phyloP scores from a whole-genome alignment of 2,797 vertebrate species.

The Megalops cyprinoides region DNA sequence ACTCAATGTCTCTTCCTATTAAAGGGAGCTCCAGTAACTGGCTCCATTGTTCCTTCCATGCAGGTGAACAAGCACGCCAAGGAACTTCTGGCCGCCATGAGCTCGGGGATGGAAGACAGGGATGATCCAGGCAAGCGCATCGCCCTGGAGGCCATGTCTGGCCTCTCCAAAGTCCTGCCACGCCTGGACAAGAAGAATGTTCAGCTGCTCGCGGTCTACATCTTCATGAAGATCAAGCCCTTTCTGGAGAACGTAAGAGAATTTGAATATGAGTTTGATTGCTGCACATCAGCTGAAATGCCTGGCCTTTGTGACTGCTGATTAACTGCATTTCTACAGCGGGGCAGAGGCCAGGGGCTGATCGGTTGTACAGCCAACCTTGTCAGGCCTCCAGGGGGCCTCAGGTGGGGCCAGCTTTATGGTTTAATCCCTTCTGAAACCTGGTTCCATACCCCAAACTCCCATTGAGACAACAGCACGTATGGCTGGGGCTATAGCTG shows the following conservation, averaged over 20 bases:
- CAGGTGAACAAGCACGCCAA: conserved; percentile 88
- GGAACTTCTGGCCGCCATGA: conserved; percentile 88
- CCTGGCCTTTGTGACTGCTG: background rate
- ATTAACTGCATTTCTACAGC: too few species aligned
- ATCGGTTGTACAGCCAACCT: too few species aligned
- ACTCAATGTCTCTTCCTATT: too few species aligned
- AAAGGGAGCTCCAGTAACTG: background rate
- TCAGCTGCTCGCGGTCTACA: conserved; percentile 83
- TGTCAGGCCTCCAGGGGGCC: too few species aligned
- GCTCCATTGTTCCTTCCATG: background rate
- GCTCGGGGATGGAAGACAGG: conserved; percentile 88
- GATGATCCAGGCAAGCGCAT: conserved; percentile 86
- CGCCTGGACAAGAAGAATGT: conserved; percentile 81
- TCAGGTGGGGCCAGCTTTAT: too few species aligned
- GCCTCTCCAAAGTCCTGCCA: conserved; percentile 85
- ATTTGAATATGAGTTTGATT: background rate
- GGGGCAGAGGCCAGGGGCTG: too few species aligned
- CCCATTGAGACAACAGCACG: too few species aligned
- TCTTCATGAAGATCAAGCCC: conserved; percentile 90
- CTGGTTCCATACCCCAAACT: too few species aligned
- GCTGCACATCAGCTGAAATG: background rate
- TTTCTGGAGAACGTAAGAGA: conserved; percentile 90
- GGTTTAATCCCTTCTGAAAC: too few species aligned
- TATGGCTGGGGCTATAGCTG: too few species aligned
- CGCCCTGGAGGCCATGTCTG: conserved; percentile 89